These are phyloP conservation scores for Penaeus japonicus DNA, from an alignment of 1,140 invertebrate genomes.

Conservation along the genomic window DNA sequence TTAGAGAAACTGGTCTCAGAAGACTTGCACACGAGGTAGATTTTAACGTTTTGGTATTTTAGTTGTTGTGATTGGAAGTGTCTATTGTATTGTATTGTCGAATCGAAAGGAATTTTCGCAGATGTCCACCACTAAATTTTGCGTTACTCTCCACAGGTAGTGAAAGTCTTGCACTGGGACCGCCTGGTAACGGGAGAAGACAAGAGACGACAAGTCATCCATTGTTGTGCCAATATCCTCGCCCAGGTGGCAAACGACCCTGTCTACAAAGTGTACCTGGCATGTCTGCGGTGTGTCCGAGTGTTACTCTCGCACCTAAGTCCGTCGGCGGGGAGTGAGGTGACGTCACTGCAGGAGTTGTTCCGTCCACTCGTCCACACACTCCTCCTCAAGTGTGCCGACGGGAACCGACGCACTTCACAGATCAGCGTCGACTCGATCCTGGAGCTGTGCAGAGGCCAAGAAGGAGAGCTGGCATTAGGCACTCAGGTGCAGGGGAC, in stretches of 20 bases:
- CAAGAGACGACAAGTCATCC: slow-evolving; percentile 61
- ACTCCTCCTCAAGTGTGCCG: slow-evolving; percentile 67
- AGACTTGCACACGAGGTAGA: slow-evolving; percentile 63
- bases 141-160: slow-evolving; percentile 35
- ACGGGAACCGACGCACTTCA: slow-evolving; percentile 66
- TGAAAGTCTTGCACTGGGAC: slow-evolving; percentile 56
- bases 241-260: slow-evolving; percentile 65
- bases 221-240: slow-evolving; percentile 64
- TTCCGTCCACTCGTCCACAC: slow-evolving; percentile 65
- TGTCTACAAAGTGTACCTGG: slow-evolving; percentile 67
- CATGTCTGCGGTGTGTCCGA: slow-evolving; percentile 64
- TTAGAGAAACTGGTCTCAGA: slow-evolving; percentile 65
- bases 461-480: slow-evolving; percentile 65
- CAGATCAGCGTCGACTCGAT: slow-evolving; percentile 66
- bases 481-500: slow-evolving; percentile 63
- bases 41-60: neutral
- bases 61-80: neutral
- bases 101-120: neutral
- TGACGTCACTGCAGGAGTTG: slow-evolving; percentile 62
- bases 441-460: slow-evolving; percentile 65
- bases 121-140: neutral
- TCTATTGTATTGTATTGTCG: neutral
- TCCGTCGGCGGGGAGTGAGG: slow-evolving; percentile 62
- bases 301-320: slow-evolving; percentile 64
- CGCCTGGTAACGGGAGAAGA: slow-evolving; percentile 46